phyloP scores from a whole-genome alignment of 2,888 invertebrate genomes.

The Eristalinus aeneus region DNA sequence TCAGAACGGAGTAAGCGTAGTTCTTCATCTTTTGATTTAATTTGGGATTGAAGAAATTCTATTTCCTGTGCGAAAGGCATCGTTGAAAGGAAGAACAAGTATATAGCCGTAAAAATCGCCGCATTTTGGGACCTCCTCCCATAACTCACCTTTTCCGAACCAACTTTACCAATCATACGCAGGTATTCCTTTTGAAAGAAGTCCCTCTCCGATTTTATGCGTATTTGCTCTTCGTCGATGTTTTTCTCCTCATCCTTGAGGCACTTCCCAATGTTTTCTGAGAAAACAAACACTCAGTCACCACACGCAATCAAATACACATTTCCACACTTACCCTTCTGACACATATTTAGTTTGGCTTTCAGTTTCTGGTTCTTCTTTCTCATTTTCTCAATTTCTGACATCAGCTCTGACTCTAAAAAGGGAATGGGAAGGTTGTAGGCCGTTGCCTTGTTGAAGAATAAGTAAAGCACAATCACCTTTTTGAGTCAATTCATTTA shows the following conservation, averaged over 20 bases:
- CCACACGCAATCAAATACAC: background rate
- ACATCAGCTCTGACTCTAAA: slow-evolving; percentile 81
- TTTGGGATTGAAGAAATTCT: slow-evolving; percentile 77
- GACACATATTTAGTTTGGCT: slow-evolving; percentile 72
- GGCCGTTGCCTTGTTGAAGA: too few species aligned
- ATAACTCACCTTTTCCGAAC: slow-evolving; percentile 74
- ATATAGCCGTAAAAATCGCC: too few species aligned
- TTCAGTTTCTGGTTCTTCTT: slow-evolving; percentile 82
- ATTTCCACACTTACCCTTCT: slow-evolving; percentile 72
- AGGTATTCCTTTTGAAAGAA: slow-evolving; percentile 80
- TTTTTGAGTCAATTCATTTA: slow-evolving; percentile 84
- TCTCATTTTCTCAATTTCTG: slow-evolving; percentile 81
- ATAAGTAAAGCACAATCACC: slow-evolving; percentile 78
- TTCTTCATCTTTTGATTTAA: slow-evolving; percentile 79
- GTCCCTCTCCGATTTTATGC: slow-evolving; percentile 78
- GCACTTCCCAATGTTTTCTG: slow-evolving; percentile 72
- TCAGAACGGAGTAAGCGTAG: slow-evolving; percentile 75
- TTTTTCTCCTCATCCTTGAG: slow-evolving; percentile 64
- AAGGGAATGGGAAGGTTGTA: slow-evolving; percentile 72
- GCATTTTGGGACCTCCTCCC: too few species aligned
- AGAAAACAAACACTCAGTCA: background rate
- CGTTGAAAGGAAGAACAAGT: background rate
- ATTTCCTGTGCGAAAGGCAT: slow-evolving; percentile 73
- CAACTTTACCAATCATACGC: slow-evolving; percentile 76
- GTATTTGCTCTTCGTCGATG: slow-evolving; percentile 78